These are phyloP conservation scores for Grammomys dolichurus DNA, from an alignment of 2,113 vertebrate genomes.

Conservation along the genomic window DNA sequence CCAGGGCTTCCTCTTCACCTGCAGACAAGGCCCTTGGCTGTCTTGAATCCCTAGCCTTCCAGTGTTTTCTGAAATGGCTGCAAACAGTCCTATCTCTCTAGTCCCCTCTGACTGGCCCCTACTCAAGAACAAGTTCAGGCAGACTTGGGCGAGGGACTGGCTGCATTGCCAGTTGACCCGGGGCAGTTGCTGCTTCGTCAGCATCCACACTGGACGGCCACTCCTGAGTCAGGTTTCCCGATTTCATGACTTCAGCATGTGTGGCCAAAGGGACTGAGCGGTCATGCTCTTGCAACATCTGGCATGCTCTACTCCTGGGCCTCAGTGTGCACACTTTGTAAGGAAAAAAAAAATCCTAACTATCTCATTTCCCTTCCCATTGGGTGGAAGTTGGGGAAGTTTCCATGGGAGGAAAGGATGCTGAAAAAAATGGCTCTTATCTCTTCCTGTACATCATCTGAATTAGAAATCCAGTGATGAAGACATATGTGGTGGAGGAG, in stretches of 20 bases:
- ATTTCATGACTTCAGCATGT: slow-evolving; percentile 77
- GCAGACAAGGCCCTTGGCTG: neutral
- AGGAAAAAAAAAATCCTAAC: slow-evolving; percentile 26
- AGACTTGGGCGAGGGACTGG: neutral
- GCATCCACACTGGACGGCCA: slow-evolving; percentile 22
- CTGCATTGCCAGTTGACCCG: slow-evolving; percentile 32
- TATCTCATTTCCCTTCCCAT: slow-evolving; percentile 58
- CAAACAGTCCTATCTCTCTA: neutral
- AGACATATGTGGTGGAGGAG: slow-evolving; percentile 43
- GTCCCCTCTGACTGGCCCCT: neutral
- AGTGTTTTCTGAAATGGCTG: neutral
- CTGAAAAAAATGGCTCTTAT: neutral
- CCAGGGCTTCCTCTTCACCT: neutral
- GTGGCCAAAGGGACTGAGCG: slow-evolving; percentile 68
- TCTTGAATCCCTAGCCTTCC: neutral
- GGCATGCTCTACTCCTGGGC: slow-evolving; percentile 52
- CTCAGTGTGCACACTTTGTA: slow-evolving; percentile 66
- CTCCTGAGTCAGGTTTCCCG: slow-evolving; percentile 75
- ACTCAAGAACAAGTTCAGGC: neutral
- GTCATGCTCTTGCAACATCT: slow-evolving; percentile 74
- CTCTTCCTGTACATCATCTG: slow-evolving; percentile 56
- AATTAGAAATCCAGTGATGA: slow-evolving; percentile 64
- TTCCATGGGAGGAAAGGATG: slow-evolving; percentile 10
- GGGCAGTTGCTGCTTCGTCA: slow-evolving; percentile 62
- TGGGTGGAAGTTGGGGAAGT: slow-evolving; percentile 18